Base-by-base conservation (phyloP, 2,888 invertebrate species). In the Stenodera caucasica region DNA sequence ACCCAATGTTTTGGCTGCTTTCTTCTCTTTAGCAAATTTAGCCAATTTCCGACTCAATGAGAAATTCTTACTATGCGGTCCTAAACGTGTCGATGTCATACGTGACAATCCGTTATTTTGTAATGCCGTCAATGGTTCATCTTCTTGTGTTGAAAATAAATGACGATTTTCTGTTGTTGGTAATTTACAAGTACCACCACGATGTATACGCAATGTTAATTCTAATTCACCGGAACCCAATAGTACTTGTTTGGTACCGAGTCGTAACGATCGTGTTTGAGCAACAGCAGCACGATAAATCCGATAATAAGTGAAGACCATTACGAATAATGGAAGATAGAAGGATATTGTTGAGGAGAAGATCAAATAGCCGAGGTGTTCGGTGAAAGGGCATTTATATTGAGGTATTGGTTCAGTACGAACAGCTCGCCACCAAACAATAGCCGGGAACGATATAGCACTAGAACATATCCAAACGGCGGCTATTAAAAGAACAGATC, bases 341-440 rank as follows among this genome's bases (percentile, higher is more conserved):
- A 99, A 99, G 18, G 98, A 98, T 75, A 99, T 95, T 66, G 96
- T 91, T 51, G 98, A 98, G 12, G 98, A 98, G 83, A 98, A 97
- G 78, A 98, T 92, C 68, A 99, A 85, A 81, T 99, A 99, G 63
- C 94, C 94, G 72, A 95, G 84, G 81, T 97, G 95, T 81, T 98
- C 96, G 66, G 98, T 98, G 81, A 99, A 99, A 54, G 93, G 91
- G 81, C 98, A 99, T 79, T 92, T 91, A 76, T 88, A 90, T 70
- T 88, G 87, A 8, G 92, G 92, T 70, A 93, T 90, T 75, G 90
- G 88, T 70, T 90, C 91, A 53, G 86, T 86, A 33, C 94, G 83
- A 0, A 92, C 96, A 0, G 92, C 93, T 77, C 92, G 94, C 96
- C 96, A 96, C 8, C 95, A 95, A 50, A 97, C 92, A 58, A 98